A percentile compares a stretch with the other conserved stretches of the same genome.
Conservation (phyloP, 2,797 vertebrate genomes). For the Anguilla megastoma region DNA sequence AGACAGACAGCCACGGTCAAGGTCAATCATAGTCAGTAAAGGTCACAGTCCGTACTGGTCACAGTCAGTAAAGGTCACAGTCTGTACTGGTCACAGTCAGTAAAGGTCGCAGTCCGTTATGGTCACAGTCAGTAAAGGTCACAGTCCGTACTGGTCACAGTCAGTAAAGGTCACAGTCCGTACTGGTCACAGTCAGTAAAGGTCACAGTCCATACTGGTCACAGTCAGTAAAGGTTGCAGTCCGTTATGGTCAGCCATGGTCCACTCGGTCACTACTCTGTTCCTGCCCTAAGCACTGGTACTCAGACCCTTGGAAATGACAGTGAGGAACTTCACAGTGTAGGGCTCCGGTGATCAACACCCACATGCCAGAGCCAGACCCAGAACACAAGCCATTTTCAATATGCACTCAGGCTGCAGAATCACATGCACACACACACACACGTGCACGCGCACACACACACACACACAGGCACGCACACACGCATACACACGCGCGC, state of each 20-base stretch:
- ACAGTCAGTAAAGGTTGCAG: background rate
- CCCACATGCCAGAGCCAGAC: background rate
- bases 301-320: background rate
- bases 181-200: background rate
- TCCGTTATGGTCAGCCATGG: background rate
- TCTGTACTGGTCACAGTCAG: background rate
- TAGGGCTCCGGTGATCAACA: conserved; percentile 2
- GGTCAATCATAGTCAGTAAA: background rate
- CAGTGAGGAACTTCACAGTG: conserved; percentile 7
- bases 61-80: background rate
- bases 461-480: too few relatives aligned
- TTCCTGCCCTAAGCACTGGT: background rate
- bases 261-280: background rate
- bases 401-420: background rate
- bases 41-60: too few relatives aligned
- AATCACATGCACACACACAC: background rate
- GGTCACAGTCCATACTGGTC: background rate
- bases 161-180: background rate
- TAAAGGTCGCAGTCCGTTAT: background rate
- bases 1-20: background rate
- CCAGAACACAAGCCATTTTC: background rate
- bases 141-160: background rate
- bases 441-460: too few relatives aligned
- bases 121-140: background rate
- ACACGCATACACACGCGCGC: too few relatives aligned